These are phyloP conservation scores for Crotalus helleri DNA, from an alignment of 2,113 vertebrate genomes.

Conservation along the genomic window DNA sequence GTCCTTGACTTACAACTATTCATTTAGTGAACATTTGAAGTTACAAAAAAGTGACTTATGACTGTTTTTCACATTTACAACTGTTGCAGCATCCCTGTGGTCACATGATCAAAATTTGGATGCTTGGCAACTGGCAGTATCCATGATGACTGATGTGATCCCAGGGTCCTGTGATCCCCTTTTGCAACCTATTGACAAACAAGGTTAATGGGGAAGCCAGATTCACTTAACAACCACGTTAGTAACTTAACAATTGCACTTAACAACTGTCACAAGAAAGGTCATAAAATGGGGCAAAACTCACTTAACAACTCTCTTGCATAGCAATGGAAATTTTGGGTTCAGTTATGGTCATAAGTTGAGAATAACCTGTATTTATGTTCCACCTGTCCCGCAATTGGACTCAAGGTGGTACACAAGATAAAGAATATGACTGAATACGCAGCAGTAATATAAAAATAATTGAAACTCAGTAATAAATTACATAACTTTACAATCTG, in stretches of 20 bases:
- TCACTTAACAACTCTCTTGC: neutral
- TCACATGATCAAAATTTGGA: neutral
- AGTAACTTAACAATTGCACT: neutral
- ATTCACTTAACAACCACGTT: neutral
- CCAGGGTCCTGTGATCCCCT: neutral
- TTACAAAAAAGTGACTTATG: neutral
- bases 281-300: neutral
- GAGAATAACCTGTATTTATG: neutral
- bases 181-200: neutral
- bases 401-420: neutral
- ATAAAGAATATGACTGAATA: neutral
- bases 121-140: neutral
- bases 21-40: neutral
- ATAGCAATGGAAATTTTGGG: neutral
- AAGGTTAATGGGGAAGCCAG: neutral
- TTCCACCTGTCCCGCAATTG: neutral
- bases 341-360: neutral
- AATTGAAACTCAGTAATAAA: neutral
- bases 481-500: neutral
- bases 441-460: neutral
- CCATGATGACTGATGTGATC: neutral
- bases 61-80: neutral
- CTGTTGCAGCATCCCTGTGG: neutral
- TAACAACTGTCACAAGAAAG: neutral
- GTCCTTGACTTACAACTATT: neutral